Conservation (phyloP, 2,797 vertebrate species). For the Champsocephalus gunnari region DNA sequence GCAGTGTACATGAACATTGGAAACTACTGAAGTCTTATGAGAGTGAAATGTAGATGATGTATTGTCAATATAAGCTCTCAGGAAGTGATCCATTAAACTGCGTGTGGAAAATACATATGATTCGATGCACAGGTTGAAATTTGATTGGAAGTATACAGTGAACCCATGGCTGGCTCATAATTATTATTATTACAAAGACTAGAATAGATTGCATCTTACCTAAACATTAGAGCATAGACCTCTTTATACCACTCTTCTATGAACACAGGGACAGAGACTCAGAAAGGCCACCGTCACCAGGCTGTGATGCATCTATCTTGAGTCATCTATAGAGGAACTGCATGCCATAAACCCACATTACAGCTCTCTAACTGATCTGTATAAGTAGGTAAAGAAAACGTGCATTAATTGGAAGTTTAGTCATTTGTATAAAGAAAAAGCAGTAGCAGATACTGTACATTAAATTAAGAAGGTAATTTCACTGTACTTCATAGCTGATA, state of each 20-base stretch:
- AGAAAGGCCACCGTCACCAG: conserved; percentile 33
- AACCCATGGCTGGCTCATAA: conserved; percentile 59
- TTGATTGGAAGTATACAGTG: conserved; percentile 37
- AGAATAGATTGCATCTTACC: conserved; percentile 59
- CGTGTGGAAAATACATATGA: conserved; percentile 27
- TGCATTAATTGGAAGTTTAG: conserved; percentile 22
- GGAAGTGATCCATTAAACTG: conserved; percentile 61
- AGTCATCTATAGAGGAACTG: conserved; percentile 67
- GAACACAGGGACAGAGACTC: conserved; percentile 32
- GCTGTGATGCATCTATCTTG: conserved; percentile 65
- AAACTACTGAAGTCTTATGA: conserved; percentile 54
- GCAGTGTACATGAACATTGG: conserved; percentile 55
- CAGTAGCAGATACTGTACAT: conserved; percentile 27
- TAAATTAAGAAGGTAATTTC: conserved; percentile 41
- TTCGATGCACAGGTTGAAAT: conserved; percentile 47
- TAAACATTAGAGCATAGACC: conserved; percentile 60
- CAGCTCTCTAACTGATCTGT: conserved; percentile 28
- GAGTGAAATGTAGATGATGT: conserved; percentile 31
- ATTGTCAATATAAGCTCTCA: conserved; percentile 67
- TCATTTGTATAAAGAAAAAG: conserved; percentile 34
- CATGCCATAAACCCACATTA: conserved; percentile 55
- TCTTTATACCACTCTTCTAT: conserved; percentile 41
- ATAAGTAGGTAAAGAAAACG: conserved; percentile 29
- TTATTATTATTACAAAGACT: conserved; percentile 61
- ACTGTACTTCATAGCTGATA: conserved; percentile 17